Percentiles rank a stretch among this genome's conserved stretches.
These are phyloP conservation scores for Zaprionus gabonicus DNA, from an alignment of 1,140 invertebrate genomes.

Conservation along the genomic window DNA sequence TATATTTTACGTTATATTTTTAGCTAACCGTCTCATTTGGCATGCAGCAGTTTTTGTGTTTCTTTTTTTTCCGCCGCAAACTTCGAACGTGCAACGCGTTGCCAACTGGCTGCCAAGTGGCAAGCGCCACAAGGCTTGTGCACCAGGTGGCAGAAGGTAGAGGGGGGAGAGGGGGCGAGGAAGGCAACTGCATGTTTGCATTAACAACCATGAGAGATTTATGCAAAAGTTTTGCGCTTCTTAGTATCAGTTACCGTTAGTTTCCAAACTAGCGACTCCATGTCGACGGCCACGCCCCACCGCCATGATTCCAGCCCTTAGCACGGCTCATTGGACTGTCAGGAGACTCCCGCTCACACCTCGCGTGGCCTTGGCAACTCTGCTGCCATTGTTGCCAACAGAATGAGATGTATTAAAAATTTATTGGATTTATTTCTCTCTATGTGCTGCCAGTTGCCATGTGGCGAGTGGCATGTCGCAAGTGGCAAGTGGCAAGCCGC, in stretches of 20 bases:
- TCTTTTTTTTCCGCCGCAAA: constrained; percentile 32
- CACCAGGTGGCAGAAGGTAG: background rate
- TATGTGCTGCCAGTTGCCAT: constrained; percentile 20
- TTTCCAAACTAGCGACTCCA: background rate
- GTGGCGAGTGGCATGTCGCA: background rate
- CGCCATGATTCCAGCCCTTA: background rate
- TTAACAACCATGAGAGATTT: constrained; percentile 73
- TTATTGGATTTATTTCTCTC: constrained; percentile 76
- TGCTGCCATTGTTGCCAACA: constrained; percentile 61
- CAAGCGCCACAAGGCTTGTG: background rate
- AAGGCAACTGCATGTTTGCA: constrained; percentile 47
- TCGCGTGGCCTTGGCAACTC: constrained; percentile 45
- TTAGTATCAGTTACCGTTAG: constrained; percentile 38
- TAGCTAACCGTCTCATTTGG: constrained; percentile 65
- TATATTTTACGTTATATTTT: constrained; percentile 48
- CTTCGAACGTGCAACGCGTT: constrained; percentile 56
- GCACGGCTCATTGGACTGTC: constrained; percentile 37
- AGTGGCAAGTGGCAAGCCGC: background rate
- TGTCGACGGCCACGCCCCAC: background rate
- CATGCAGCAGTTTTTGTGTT: constrained; percentile 41
- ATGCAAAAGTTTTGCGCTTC: constrained; percentile 69
- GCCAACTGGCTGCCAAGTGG: constrained; percentile 13
- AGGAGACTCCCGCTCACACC: constrained; percentile 54
- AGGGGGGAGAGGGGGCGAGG: background rate
- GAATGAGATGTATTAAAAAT: constrained; percentile 76